These are phyloP conservation scores for Lindbergichthys nudifrons DNA, from an alignment of 2,797 vertebrate genomes.

Conservation along the genomic window DNA sequence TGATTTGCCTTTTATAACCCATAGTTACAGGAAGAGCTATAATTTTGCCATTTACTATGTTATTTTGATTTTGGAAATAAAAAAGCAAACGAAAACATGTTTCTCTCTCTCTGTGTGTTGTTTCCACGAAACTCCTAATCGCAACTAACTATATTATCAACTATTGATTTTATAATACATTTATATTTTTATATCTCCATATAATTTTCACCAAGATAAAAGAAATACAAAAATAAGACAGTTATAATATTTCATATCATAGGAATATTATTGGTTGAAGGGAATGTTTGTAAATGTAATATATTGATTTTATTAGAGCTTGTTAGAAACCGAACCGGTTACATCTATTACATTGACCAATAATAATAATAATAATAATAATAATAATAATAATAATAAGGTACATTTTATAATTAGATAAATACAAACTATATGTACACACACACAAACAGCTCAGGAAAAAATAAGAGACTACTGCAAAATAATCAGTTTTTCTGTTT, in stretches of 20 bases:
- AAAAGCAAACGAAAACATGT: constrained; percentile 59
- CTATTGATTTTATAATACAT: not conserved
- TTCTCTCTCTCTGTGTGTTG: constrained; percentile 21
- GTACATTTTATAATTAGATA: not conserved
- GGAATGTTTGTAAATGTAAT: not conserved
- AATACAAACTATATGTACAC: too few relatives aligned
- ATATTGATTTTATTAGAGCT: not conserved
- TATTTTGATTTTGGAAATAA: constrained; percentile 85
- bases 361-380: constrained; percentile 5
- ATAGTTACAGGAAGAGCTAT: constrained; percentile 82
- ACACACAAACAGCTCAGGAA: too few relatives aligned
- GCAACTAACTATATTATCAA: not conserved
- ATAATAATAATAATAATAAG: not conserved
- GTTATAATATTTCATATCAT: not conserved
- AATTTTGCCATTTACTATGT: constrained; percentile 89
- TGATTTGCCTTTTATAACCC: constrained; percentile 86
- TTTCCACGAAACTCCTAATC: not conserved
- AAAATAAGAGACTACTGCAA: too few relatives aligned
- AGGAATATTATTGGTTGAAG: not conserved
- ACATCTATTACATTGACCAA: not conserved
- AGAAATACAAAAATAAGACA: not conserved
- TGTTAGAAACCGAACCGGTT: not conserved
- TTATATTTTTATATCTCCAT: too few relatives aligned
- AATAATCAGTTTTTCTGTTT: too few relatives aligned
- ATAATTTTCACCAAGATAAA: too few relatives aligned